phyloP scores from a whole-genome alignment of 2,888 invertebrate species.

The Sesamia inferens region DNA sequence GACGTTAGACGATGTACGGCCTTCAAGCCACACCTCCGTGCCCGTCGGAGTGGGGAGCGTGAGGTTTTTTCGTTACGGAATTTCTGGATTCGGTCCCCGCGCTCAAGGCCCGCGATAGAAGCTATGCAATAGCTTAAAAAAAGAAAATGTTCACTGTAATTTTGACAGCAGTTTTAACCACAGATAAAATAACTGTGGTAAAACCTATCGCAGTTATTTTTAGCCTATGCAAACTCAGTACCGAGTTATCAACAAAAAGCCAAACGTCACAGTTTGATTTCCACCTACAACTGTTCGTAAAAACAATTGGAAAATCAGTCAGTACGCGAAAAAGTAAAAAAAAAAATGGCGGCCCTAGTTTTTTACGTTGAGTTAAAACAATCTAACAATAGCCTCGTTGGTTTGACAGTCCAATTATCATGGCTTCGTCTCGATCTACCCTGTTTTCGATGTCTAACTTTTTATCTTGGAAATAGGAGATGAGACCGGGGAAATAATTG shows the following conservation, averaged over 20 bases:
- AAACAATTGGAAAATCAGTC: conserved; percentile 25
- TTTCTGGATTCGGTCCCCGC: too few relatives aligned
- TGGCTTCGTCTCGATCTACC: conserved; percentile 60
- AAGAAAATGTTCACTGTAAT: too few relatives aligned
- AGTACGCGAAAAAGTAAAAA: background rate
- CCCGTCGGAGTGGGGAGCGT: too few relatives aligned
- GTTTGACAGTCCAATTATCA: conserved; percentile 79
- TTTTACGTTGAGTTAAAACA: conserved; percentile 58
- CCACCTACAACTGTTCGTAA: background rate
- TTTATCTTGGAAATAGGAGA: conserved; percentile 69
- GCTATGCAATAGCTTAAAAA: too few relatives aligned
- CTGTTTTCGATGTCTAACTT: conserved; percentile 69
- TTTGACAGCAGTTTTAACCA: too few relatives aligned
- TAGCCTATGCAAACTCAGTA: too few relatives aligned
- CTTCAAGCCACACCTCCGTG: too few relatives aligned
- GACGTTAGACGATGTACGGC: too few relatives aligned
- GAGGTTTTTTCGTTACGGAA: too few relatives aligned
- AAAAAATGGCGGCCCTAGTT: conserved; percentile 23
- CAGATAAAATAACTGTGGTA: too few relatives aligned
- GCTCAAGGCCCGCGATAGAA: too few relatives aligned
- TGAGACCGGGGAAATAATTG: conserved; percentile 70
- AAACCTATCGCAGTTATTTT: too few relatives aligned
- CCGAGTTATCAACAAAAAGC: background rate
- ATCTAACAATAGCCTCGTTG: conserved; percentile 57
- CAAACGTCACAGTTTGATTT: background rate